A percentile compares a stretch with the other conserved stretches of the same genome.
Evolutionary conservation across 2,888 invertebrate genomes (phyloP).

Genomic region (Amphipyra tragopoginis): DNA sequence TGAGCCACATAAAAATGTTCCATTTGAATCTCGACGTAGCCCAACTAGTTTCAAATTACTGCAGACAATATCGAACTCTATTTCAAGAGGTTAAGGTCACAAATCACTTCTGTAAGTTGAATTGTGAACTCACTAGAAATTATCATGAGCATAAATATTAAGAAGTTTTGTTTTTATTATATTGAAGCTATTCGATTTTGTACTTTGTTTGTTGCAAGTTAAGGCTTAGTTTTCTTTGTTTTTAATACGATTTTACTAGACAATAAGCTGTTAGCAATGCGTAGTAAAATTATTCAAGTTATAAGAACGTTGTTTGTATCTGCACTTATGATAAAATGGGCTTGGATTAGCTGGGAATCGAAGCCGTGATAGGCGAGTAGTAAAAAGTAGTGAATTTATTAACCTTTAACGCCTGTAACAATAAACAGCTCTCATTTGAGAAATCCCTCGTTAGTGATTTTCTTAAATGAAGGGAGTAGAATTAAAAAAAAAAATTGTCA

Average conservation of each 20-base stretch:
- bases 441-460: no score
- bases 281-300: conserved; percentile 32
- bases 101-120: not conserved
- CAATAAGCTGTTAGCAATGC: conserved; percentile 29
- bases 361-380: not conserved
- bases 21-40: conserved; percentile 22
- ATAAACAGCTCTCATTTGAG: no score
- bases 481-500: no score
- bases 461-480: no score
- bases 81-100: not conserved
- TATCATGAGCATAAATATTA: conserved; percentile 41
- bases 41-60: conserved; percentile 5
- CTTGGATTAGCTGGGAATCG: conserved; percentile 3
- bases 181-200: conserved; percentile 7
- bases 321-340: not conserved
- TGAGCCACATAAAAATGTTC: conserved; percentile 39
- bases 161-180: conserved; percentile 38
- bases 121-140: conserved; percentile 25
- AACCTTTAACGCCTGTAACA: no score
- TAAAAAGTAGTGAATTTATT: no score
- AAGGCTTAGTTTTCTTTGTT: conserved; percentile 16
- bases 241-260: not conserved
- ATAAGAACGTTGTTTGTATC: conserved; percentile 14
- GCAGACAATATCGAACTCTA: conserved; percentile 14
- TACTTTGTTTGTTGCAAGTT: rapidly evolving